Base-by-base conservation (phyloP, 1,140 invertebrate genomes). In the Apis florea region DNA sequence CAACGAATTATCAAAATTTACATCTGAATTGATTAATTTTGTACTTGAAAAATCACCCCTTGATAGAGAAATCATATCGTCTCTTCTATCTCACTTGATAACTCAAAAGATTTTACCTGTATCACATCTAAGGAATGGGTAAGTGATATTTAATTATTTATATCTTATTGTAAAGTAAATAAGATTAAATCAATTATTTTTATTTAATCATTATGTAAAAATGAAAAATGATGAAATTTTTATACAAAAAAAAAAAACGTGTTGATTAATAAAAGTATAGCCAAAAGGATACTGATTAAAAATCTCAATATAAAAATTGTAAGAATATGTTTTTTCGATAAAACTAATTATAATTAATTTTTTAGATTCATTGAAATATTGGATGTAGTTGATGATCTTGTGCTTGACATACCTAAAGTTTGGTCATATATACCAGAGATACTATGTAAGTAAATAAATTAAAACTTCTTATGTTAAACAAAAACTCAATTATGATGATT, bases 381-480 rank as follows among this genome's bases (percentile, higher is more conserved):
- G 24, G 91, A 94, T 82, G 87, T 90, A 81, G 94, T 95, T 13
- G 94, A 95, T 68, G 96, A 97, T 88, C 93, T 97, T 86, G 93
- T 95, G 63, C 95, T 97, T 84, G 96, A 97, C 94, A 95, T 97
- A 92, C 97, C 97, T n/a, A 95, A 95, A 86, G 93, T 97, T 61
- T 97, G 95, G 95, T 91, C 94, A 54, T 97, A 96, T 89, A 92
- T 96, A 86, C 95, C 95, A 15, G 95, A 97, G 92, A 94, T 96
- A 89, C 88, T 95, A 85, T 92, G 95, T 95, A 94, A 94, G 92
- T 89, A 61, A 84, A 73, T 66, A 75, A 4, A 73, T 11, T 24
- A 58, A 71, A 49, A 67, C 10, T 21, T 58, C 8, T 63, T 83
- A 21, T n/a, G 17, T 17, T 47, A n/a, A 5, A 73, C 58, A 47